These are phyloP conservation scores for Pipistrellus pygmaeus DNA, from an alignment of 2,797 vertebrate genomes.

Conservation along the genomic window DNA sequence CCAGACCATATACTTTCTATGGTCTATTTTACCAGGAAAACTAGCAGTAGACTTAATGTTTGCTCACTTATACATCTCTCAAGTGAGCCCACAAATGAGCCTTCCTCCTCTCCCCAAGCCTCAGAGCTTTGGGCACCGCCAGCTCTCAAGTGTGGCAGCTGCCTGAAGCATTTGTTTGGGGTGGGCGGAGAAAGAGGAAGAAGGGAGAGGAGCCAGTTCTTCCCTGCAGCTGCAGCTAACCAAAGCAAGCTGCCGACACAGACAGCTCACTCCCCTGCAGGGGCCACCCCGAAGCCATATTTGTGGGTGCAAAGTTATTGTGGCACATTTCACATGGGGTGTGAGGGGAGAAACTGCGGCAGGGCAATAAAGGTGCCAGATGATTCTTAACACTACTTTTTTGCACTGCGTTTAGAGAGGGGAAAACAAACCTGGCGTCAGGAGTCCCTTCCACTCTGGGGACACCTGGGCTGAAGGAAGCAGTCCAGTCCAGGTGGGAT, in stretches of 20 bases:
- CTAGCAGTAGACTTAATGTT: background rate
- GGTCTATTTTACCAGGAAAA: constrained; percentile 37
- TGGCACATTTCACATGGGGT: constrained; percentile 48
- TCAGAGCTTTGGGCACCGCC: background rate
- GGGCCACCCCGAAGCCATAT: constrained; percentile 64
- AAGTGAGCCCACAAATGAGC: background rate
- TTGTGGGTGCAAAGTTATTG: constrained; percentile 65
- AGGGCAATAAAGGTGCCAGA: background rate
- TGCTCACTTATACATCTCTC: background rate
- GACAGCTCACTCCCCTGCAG: background rate
- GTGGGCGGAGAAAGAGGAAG: background rate
- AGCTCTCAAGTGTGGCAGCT: constrained; percentile 9
- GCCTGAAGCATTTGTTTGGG: background rate
- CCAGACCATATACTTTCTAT: background rate
- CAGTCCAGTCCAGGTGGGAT: background rate
- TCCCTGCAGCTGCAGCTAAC: constrained; percentile 64
- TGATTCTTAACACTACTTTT: constrained; percentile 17
- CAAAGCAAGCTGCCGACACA: constrained; percentile 45
- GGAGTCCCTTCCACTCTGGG: background rate
- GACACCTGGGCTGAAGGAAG: constrained; percentile 23
- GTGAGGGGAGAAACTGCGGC: background rate
- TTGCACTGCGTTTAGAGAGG: background rate
- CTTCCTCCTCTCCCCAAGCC: background rate
- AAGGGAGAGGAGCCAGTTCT: background rate
- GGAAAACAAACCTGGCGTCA: background rate